Conservation (phyloP, 2,888 invertebrate genomes). For the Drosophila demipolita region DNA sequence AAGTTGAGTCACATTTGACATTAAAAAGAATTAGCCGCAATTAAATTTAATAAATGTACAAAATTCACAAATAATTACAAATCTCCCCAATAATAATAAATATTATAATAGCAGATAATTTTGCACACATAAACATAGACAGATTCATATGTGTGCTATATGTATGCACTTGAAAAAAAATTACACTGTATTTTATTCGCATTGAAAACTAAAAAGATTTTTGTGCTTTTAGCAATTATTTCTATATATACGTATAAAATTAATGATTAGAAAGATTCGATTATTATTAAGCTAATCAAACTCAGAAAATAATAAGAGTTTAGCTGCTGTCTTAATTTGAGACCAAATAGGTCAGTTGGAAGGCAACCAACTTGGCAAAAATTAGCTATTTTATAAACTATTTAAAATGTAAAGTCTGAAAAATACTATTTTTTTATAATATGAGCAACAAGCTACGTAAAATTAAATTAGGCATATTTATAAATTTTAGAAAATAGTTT, state of each 20-base stretch:
- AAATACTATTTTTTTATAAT: not conserved
- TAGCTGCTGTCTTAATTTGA: not conserved
- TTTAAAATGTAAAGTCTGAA: not conserved
- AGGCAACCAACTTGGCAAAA: not conserved
- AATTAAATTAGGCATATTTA: not conserved
- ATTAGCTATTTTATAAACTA: not conserved
- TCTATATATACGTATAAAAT: not conserved
- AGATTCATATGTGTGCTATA: slow-evolving; percentile 11
- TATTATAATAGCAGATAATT: slow-evolving; percentile 25
- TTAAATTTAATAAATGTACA: slow-evolving; percentile 51
- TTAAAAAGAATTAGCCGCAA: slow-evolving; percentile 67
- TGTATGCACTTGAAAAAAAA: not conserved
- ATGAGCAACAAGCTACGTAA: not conserved
- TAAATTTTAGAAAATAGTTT: not conserved
- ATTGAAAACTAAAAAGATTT: not conserved
- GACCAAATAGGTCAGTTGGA: not conserved
- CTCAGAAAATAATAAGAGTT: not conserved
- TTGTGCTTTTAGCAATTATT: not conserved
- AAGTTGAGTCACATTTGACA: slow-evolving; percentile 43
- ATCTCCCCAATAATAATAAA: slow-evolving; percentile 43
- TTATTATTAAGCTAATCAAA: not conserved
- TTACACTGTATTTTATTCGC: not conserved
- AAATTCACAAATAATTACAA: slow-evolving; percentile 49
- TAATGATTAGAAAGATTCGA: not conserved
- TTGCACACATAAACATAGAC: slow-evolving; percentile 14